A percentile compares a stretch with the other conserved stretches of the same genome.
phyloP scores from a whole-genome alignment of 2,797 vertebrate genomes.

The Scleropages formosus region DNA sequence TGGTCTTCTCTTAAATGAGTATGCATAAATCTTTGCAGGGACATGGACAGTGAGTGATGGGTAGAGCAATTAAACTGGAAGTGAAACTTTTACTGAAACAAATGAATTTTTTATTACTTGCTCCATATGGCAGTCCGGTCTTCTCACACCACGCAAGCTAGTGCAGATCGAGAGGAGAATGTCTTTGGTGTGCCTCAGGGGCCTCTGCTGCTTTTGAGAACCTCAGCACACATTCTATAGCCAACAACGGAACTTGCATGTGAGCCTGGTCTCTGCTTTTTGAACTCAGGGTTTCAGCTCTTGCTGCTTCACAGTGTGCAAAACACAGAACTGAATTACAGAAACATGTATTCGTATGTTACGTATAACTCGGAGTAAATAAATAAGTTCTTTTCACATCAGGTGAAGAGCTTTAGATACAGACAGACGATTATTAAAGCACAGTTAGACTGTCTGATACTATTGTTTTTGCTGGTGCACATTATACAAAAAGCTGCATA shows the following conservation, averaged over 20 bases:
- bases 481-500: too few species aligned
- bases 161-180: neutral
- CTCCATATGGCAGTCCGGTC: neutral
- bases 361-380: too few species aligned
- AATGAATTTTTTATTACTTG: conserved; percentile 10
- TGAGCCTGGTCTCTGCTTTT: neutral
- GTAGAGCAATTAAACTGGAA: conserved; percentile 1
- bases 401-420: neutral
- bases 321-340: neutral
- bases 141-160: neutral
- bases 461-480: too few species aligned
- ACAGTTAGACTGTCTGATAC: too few species aligned
- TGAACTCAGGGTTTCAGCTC: neutral
- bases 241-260: neutral
- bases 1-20: neutral
- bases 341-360: neutral
- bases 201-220: neutral
- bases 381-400: too few species aligned
- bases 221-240: neutral
- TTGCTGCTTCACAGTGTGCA: neutral
- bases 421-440: too few species aligned
- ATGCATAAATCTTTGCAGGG: conserved; percentile 7
- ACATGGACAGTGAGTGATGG: neutral
- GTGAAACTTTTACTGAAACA: conserved; percentile 7
- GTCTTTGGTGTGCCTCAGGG: neutral